Evolutionary conservation across 1,140 invertebrate species (phyloP).

Genomic region (Drosophila jambulina): DNA sequence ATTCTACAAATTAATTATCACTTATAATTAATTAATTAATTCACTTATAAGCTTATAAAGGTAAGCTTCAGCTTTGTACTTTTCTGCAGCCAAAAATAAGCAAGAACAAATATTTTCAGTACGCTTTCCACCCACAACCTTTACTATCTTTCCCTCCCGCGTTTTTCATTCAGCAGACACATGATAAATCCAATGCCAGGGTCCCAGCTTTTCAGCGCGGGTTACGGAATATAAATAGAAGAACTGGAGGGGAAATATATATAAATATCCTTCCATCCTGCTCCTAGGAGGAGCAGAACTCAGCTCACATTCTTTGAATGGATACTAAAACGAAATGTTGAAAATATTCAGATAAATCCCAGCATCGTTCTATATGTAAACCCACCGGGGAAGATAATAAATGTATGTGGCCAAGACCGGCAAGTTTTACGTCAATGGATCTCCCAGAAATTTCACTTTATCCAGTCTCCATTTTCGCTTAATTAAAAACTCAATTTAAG

Average conservation of each 20-base stretch:
- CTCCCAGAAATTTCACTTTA: constrained; percentile 9
- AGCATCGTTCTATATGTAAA: neutral
- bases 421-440: constrained; percentile 3
- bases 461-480: constrained; percentile 21
- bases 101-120: neutral
- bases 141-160: neutral
- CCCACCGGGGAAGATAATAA: neutral
- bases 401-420: neutral
- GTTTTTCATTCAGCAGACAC: neutral
- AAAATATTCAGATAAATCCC: constrained; percentile 10
- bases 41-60: neutral
- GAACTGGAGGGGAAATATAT: constrained; percentile 1
- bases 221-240: constrained; percentile 38
- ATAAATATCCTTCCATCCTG: neutral
- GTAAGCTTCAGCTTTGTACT: neutral
- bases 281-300: neutral
- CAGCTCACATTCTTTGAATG: constrained; percentile 25
- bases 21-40: too few species aligned
- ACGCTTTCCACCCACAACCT: too few species aligned
- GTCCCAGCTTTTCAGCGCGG: constrained; percentile 14
- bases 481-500: constrained; percentile 37
- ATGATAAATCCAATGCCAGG: constrained; percentile 27
- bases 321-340: constrained; percentile 23
- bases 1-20: neutral
- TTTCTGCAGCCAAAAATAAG: constrained; percentile 2